phyloP scores from a whole-genome alignment of 2,888 invertebrate species.

The Melipona bicolor region DNA sequence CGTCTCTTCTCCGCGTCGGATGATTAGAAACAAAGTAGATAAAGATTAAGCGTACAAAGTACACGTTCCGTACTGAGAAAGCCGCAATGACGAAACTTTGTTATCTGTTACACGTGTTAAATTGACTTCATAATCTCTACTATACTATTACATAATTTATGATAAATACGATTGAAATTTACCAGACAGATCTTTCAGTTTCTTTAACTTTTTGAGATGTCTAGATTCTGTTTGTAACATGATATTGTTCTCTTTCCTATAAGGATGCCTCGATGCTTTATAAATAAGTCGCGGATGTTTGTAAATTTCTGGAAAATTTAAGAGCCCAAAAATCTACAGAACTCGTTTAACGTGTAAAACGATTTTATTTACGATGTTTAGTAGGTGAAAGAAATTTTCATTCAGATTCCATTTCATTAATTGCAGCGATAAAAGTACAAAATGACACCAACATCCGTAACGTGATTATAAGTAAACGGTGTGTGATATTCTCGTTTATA shows the following conservation, averaged over 20 bases:
- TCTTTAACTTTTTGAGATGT: not conserved
- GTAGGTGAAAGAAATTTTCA: too few species aligned
- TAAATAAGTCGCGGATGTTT: too few species aligned
- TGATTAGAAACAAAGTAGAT: slow-evolving; percentile 47
- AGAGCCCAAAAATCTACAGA: too few species aligned
- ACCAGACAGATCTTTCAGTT: slow-evolving; percentile 54
- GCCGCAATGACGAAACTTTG: slow-evolving; percentile 58
- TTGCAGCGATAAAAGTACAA: too few species aligned
- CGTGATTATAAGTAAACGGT: too few species aligned
- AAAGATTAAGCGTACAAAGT: slow-evolving; percentile 58
- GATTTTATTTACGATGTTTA: too few species aligned
- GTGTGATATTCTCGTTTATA: not conserved
- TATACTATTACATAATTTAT: slow-evolving; percentile 48
- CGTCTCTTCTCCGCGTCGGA: slow-evolving; percentile 26
- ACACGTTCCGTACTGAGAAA: slow-evolving; percentile 46
- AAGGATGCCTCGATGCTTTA: too few species aligned
- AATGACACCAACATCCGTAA: too few species aligned
- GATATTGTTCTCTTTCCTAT: not conserved
- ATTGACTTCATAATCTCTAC: slow-evolving; percentile 63
- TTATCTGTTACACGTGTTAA: slow-evolving; percentile 60
- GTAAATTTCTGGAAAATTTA: too few species aligned
- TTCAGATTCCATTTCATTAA: too few species aligned
- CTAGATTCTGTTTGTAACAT: not conserved
- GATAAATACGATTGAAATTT: slow-evolving; percentile 48
- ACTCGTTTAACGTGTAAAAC: too few species aligned